A percentile compares a stretch with the other conserved stretches of the same genome.
Evolutionary conservation across 2,888 invertebrate genomes (phyloP).

Genomic region (Drosophila crucigera): DNA sequence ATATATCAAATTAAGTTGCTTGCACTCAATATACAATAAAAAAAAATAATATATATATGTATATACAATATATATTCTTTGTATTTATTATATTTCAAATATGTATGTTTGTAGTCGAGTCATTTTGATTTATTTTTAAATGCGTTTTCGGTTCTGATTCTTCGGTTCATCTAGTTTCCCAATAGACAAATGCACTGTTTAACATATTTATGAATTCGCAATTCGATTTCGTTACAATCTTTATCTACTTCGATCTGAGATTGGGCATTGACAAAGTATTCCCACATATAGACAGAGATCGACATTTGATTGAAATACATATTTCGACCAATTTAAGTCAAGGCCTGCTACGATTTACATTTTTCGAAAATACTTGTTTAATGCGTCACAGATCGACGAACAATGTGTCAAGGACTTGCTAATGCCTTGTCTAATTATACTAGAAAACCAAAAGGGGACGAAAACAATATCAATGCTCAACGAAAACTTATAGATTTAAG

Average conservation of each 20-base stretch:
- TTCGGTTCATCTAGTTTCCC: slow-evolving; percentile 19
- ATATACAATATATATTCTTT: slow-evolving; percentile 32
- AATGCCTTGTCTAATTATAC: slow-evolving; percentile 52
- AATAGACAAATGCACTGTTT: slow-evolving; percentile 15
- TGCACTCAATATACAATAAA: slow-evolving; percentile 69
- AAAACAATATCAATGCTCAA: slow-evolving; percentile 16
- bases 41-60: slow-evolving; percentile 51
- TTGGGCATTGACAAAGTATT: slow-evolving; percentile 6
- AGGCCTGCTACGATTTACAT: too few species aligned
- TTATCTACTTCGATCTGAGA: slow-evolving; percentile 8
- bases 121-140: slow-evolving; percentile 30
- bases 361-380: neutral
- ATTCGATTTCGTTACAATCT: slow-evolving; percentile 6
- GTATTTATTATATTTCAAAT: slow-evolving; percentile 24
- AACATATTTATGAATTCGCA: slow-evolving; percentile 13
- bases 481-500: slow-evolving; percentile 18
- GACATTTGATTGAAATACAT: neutral
- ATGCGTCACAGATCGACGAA: neutral
- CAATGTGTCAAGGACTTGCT: slow-evolving; percentile 17
- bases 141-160: slow-evolving; percentile 34
- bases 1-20: slow-evolving; percentile 55
- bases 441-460: slow-evolving; percentile 43
- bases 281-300: neutral
- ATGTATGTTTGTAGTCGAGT: slow-evolving; percentile 32
- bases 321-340: neutral